These are phyloP conservation scores for Hedychridium roseum DNA, from an alignment of 2,888 invertebrate genomes.

Conservation along the genomic window DNA sequence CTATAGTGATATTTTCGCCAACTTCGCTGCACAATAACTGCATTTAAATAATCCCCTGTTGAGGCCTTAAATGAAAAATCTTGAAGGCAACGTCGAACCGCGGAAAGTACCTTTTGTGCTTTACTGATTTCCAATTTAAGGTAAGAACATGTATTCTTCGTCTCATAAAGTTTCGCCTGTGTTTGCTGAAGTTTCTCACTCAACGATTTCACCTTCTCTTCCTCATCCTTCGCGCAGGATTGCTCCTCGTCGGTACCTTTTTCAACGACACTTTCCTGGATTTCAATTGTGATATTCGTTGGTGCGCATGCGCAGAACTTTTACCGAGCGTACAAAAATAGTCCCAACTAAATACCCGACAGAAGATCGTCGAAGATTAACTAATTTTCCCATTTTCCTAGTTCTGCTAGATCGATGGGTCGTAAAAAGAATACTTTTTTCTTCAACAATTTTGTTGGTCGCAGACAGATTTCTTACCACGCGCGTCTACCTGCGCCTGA, in stretches of 20 bases:
- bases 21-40: conserved; percentile 76
- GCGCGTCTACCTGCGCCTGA: background rate
- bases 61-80: background rate
- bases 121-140: conserved; percentile 76
- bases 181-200: conserved; percentile 70
- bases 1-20: conserved; percentile 75
- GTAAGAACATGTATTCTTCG: conserved; percentile 74
- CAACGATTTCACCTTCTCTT: conserved; percentile 69
- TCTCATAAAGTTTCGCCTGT: conserved; percentile 73
- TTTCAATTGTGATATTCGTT: conserved; percentile 27
- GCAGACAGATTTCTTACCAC: background rate
- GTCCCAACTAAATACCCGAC: conserved; percentile 1
- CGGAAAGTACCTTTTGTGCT: conserved; percentile 71
- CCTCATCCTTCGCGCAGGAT: conserved; percentile 55
- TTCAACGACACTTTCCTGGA: conserved; percentile 22
- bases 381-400: background rate
- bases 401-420: background rate
- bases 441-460: background rate
- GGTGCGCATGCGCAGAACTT: background rate
- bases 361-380: background rate
- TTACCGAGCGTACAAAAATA: background rate
- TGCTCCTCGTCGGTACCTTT: conserved; percentile 26
- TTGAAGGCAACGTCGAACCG: no score
- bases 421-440: background rate
- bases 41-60: background rate